Percentiles rank a stretch among this genome's conserved stretches.
Evolutionary conservation across 30 jellyfish, hydroid and myxozoan genomes (phyloP).

Genomic region (Hydractinia symbiolongicarpus): DNA sequence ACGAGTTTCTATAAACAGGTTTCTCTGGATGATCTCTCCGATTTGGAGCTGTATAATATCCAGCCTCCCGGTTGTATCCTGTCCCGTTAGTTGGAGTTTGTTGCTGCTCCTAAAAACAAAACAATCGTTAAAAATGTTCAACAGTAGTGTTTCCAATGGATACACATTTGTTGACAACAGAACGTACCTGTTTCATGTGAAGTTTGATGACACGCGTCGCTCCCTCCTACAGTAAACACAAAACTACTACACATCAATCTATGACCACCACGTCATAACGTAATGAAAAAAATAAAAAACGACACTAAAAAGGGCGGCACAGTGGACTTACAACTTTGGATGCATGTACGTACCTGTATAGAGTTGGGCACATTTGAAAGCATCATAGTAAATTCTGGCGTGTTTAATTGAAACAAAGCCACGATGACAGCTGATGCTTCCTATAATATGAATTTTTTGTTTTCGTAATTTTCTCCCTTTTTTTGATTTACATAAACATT

Average conservation of each 20-base stretch:
- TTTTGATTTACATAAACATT: too few relatives aligned
- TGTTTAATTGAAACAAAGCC: constrained; percentile 79
- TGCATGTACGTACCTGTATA: constrained; percentile 50
- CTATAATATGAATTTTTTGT: constrained; percentile 14
- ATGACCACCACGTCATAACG: not conserved
- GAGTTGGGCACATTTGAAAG: constrained; percentile 83
- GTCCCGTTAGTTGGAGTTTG: not conserved
- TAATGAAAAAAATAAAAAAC: not conserved
- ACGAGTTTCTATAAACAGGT: constrained; percentile 63
- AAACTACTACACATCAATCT: not conserved
- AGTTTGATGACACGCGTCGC: constrained; percentile 41
- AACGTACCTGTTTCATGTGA: constrained; percentile 24
- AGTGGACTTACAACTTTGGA: not conserved
- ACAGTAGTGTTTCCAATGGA: too few relatives aligned
- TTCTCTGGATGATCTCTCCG: constrained; percentile 37
- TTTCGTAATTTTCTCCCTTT: too few relatives aligned
- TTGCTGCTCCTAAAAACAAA: too few relatives aligned
- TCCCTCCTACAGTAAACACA: constrained; percentile 24
- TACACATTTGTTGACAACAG: too few relatives aligned
- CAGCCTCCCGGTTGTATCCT: constrained; percentile 3
- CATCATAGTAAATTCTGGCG: constrained; percentile 88
- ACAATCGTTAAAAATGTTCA: too few relatives aligned
- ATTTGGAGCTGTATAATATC: not conserved
- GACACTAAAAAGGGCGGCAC: not conserved
- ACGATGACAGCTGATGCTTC: constrained; percentile 91